Evolutionary conservation across 2,113 vertebrate species (phyloP).

Genomic region (Pollimyrus isidori): DNA sequence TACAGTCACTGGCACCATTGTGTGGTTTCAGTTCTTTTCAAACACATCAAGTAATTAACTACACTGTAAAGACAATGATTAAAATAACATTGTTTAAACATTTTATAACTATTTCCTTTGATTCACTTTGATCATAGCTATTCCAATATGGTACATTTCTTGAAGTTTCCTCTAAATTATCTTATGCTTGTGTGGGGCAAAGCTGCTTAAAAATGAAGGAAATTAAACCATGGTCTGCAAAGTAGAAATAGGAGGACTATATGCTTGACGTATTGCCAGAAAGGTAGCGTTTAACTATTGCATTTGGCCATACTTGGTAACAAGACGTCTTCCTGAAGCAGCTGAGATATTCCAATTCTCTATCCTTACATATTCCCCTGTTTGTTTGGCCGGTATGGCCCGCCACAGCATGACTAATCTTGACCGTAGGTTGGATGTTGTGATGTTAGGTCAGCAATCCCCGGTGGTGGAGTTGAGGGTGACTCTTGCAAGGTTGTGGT

Average conservation of each 20-base stretch:
- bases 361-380: neutral
- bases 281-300: neutral
- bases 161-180: neutral
- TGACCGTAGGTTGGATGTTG: neutral
- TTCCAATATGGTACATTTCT: neutral
- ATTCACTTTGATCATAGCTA: neutral
- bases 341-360: neutral
- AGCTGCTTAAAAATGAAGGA: neutral
- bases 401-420: neutral
- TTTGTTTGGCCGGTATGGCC: neutral
- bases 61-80: neutral
- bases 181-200: neutral
- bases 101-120: neutral
- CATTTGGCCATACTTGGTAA: neutral
- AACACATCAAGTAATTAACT: neutral
- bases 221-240: neutral
- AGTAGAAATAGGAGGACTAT: neutral
- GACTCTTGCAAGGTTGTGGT: neutral
- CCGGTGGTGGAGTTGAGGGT: neutral
- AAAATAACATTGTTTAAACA: neutral
- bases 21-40: neutral
- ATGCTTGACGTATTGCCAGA: neutral
- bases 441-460: neutral
- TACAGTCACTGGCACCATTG: neutral
- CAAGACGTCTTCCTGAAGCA: neutral